Evolutionary conservation across 2,113 vertebrate species (phyloP), one percentile per base, ranked within the genome.

Genomic region (Labeo rohita): DNA sequence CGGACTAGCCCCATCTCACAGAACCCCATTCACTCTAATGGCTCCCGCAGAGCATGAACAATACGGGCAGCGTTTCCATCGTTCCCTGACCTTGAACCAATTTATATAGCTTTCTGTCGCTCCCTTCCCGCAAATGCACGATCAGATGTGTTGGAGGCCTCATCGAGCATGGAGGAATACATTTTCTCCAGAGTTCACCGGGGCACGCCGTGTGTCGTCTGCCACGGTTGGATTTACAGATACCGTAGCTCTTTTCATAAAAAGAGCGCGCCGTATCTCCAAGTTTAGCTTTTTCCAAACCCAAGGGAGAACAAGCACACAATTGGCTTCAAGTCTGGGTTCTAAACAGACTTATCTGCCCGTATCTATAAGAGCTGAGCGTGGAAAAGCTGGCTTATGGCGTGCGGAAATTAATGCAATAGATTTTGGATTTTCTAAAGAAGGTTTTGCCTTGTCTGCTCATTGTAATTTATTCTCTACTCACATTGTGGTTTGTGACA

Each of bases 401-500:
- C 74, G 66, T 84, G 73, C 18, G 66, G 49, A 91, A 92, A 94
- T 94, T 93, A 92, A 91, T 95, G 92, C 89, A 92, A 92, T 95
- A 92, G 93, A 93, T 95, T 93, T 93, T 93, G 93, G 92, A 91
- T 94, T 93, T 95, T 92, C 90, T 93, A 93, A 95, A 89, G 93
- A 93, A 92, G 92, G 93, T 92, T 93, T 87, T 92, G 90, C 92
- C 91, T 91, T 93, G 91, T 89, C 90, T 84, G 87, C 39, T 77
- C 23, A 18, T 36, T 82, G 92, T 89, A 88, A 91, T 94, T 93
- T 93, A 91, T 93, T 93, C 93, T 91, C 91, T 93, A 93, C 95
- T 94, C 93, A 95, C 95, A 93, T 93, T 92, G 94, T 95, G 93
- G 92, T 94, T 94, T 92, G 94, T 95, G 93, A 92, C 93, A 92